Base-by-base conservation (phyloP, 2,797 vertebrate species). In the Sciaenops ocellatus region DNA sequence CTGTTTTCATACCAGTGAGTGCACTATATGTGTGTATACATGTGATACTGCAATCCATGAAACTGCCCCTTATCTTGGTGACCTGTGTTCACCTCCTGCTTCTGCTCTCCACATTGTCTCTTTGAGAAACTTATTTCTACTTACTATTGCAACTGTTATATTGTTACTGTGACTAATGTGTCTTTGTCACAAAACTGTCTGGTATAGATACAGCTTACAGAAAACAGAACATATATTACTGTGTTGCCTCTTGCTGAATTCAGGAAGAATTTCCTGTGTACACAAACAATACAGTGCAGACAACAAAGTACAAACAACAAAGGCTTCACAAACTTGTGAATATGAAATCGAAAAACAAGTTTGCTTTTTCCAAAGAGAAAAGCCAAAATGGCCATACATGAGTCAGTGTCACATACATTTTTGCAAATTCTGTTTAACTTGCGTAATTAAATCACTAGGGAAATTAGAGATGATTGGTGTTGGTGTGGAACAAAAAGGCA, bases 281-380 rank as follows among this genome's bases (percentile, higher is more conserved):
- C 24, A 62, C 30, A 34, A 78, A 75, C 28, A 47, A 16, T 8
- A 9, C 22, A 62, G 20, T 20, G 16, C 46, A 68, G 47, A 60
- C 42, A 86, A 47, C 17, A 57, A 52, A 26, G 28, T 48, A 18
- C 50, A 68, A n/a, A 76, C 34, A 76, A 48, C 41, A 70, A 51
- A 55, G 24, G 16, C 34, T 62, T 57, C 46, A 47, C 10, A 66
- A 50, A 72, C 34, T 17, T 56, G 12, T 30, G 46, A 68, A 68
- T 54, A 42, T 38, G 3, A 46, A 28, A 59, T 59, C 17, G 17
- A 3, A 10, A 51, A 26, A 22, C 26, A 22, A n/a, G 9, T 60
- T 61, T 47, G 3, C 10, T 34, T 30, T 74, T 61, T 10, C 18
- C n/a, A 70, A 41, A 52, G 44, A 22, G 15, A 51, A 67, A 26